A percentile compares a stretch with the other conserved stretches of the same genome.
Evolutionary conservation across 2,888 invertebrate genomes (phyloP).

Genomic region (Teleogryllus oceanicus): DNA sequence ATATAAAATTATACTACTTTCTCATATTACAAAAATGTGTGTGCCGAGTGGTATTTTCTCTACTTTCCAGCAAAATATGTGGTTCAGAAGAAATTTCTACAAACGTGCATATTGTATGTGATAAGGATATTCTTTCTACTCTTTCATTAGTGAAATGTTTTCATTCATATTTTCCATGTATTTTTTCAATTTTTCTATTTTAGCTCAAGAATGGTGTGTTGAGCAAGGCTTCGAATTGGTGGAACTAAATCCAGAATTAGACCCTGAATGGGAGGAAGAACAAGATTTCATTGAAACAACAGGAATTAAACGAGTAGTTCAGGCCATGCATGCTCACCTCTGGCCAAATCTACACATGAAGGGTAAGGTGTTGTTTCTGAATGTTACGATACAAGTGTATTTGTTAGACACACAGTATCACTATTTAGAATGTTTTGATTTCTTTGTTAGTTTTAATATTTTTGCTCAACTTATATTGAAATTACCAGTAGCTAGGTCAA

Average conservation of each 20-base stretch:
- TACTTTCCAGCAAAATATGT: too few species aligned
- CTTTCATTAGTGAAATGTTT: background rate
- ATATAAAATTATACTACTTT: too few species aligned
- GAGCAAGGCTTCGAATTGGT: conserved; percentile 65
- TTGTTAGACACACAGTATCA: too few species aligned
- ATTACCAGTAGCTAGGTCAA: too few species aligned
- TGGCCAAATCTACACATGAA: conserved; percentile 69
- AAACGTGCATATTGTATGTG: background rate
- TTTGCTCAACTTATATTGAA: too few species aligned
- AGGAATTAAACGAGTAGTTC: conserved; percentile 63
- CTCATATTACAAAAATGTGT: too few species aligned
- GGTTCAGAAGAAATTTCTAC: too few species aligned
- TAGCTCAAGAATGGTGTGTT: conserved; percentile 63
- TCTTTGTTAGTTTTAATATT: too few species aligned
- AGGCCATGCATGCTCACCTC: conserved; percentile 67
- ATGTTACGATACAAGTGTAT: background rate
- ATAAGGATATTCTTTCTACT: background rate
- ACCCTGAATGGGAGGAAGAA: conserved; percentile 50
- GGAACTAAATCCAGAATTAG: conserved; percentile 57
- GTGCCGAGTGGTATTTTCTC: too few species aligned
- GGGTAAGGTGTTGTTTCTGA: conserved; percentile 44
- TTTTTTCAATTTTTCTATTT: conserved; percentile 33
- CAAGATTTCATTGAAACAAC: conserved; percentile 58
- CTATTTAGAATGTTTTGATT: too few species aligned
- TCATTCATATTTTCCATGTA: background rate